Conservation (phyloP, 2,888 invertebrate species). For the Caenorhabditis sp. region DNA sequence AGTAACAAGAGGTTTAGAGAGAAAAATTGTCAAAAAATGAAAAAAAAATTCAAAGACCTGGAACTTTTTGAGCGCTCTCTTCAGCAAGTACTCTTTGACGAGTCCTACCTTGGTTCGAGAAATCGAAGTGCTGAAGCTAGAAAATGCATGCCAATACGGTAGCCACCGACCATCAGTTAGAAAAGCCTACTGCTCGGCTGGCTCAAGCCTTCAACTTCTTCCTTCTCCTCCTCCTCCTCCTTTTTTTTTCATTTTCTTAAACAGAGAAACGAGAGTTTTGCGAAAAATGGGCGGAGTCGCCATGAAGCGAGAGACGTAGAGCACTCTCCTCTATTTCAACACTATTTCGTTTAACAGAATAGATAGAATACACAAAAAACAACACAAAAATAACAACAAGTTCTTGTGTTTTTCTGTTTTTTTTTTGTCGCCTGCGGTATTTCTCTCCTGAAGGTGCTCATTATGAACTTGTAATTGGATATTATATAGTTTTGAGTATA, state of each 20-base stretch:
- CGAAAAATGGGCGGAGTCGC: slow-evolving; percentile 3
- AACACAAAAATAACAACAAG: neutral
- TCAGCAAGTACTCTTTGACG: no score
- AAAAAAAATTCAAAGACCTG: no score
- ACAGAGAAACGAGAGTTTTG: neutral
- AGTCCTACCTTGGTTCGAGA: slow-evolving; percentile 68
- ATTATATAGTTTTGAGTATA: neutral
- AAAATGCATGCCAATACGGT: slow-evolving; percentile 70
- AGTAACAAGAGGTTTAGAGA: no score
- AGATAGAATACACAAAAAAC: neutral
- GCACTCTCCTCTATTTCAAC: neutral
- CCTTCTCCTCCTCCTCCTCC: neutral
- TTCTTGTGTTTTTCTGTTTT: neutral
- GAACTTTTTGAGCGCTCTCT: no score
- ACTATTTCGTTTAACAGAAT: neutral
- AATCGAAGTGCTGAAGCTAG: slow-evolving; percentile 68
- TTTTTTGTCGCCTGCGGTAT: neutral
- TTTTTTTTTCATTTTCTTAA: neutral
- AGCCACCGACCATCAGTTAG: slow-evolving; percentile 65
- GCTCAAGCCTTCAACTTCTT: neutral
- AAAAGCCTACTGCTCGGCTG: neutral
- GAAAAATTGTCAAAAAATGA: no score
- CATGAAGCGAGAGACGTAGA: neutral
- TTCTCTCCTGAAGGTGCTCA: slow-evolving; percentile 15
- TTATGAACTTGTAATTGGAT: slow-evolving; percentile 21